Evolutionary conservation across 2,797 vertebrate species (phyloP), one percentile per base, ranked within the genome.

Genomic region (Manis pentadactyla): DNA sequence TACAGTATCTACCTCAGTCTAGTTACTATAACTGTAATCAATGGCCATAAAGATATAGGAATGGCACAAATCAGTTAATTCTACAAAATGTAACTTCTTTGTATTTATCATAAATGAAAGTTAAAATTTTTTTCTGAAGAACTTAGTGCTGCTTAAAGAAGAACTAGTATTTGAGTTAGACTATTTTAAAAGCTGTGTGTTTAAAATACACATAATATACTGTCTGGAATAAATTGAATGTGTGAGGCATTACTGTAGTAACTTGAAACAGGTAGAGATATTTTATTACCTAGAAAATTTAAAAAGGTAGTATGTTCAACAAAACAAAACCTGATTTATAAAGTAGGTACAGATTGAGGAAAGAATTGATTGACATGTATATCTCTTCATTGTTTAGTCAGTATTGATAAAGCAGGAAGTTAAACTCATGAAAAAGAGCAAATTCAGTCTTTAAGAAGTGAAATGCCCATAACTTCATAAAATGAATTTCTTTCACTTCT

Each of bases 401-500:
- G 4, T 39, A 66, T 93, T 83, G 57, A 74, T 95, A 75, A 89
- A 94, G 17, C 14, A 86, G 64, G 12, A 95, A 79, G 34, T 93
- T 90, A 68, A 73, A 37, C 61, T 94, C 29, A 37, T 82, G 46
- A 78, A 82, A 93, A 92, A 92, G 34, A 95, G 23, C 53, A 94
- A 93, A 93, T 95, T 79, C 87, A 81, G 87, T 95, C 53, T 97
- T 96, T 71, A 94, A 87, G 87, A 94, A 94, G 87, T 96, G 69
- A 95, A 91, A 93, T 96, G 93, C 81, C 63, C 25, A 18, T 96
- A 96, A 84, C 57, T 90, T 95, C 68, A 74, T 97, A 95, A 96
- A 97, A 96, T 97, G 84, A 96, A 97, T 95, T 95, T 96, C 37
- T 97, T 97, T 95, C 71, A 97, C 91, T 97, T 96, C 90, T 97